Conservation (phyloP, 2,797 vertebrate genomes). For the Darevskia nairensis region DNA sequence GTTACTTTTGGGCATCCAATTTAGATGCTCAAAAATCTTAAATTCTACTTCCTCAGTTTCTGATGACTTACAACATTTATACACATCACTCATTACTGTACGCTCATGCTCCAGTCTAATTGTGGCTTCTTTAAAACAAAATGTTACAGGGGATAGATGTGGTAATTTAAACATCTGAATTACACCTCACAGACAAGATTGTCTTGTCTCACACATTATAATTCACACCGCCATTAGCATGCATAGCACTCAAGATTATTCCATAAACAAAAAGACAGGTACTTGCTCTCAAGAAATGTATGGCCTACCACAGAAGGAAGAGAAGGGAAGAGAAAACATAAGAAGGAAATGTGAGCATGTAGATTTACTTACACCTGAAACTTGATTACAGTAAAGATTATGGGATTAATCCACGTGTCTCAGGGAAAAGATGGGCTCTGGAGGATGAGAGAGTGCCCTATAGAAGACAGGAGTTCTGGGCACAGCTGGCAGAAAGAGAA, state of each 20-base stretch:
- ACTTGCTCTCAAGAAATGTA: neutral
- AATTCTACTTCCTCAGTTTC: neutral
- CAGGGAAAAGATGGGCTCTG: neutral
- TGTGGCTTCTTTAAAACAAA: neutral
- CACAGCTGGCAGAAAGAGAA: neutral
- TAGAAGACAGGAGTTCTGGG: neutral
- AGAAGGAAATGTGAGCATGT: neutral
- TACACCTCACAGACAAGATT: neutral
- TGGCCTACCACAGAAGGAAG: neutral
- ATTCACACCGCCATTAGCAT: neutral
- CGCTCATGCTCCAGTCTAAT: neutral
- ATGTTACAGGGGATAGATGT: neutral
- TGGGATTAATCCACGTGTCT: neutral
- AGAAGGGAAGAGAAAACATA: neutral
- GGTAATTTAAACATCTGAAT: neutral
- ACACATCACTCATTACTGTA: neutral
- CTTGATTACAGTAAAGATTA: neutral
- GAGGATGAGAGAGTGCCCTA: neutral
- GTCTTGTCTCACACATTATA: neutral
- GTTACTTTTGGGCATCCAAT: neutral
- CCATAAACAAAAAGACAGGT: neutral
- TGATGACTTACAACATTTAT: neutral
- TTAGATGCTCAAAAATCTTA: neutral
- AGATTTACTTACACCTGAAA: neutral
- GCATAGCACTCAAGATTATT: neutral